Conservation (phyloP, 2,888 invertebrate species). For the Andricus quercusramuli region DNA sequence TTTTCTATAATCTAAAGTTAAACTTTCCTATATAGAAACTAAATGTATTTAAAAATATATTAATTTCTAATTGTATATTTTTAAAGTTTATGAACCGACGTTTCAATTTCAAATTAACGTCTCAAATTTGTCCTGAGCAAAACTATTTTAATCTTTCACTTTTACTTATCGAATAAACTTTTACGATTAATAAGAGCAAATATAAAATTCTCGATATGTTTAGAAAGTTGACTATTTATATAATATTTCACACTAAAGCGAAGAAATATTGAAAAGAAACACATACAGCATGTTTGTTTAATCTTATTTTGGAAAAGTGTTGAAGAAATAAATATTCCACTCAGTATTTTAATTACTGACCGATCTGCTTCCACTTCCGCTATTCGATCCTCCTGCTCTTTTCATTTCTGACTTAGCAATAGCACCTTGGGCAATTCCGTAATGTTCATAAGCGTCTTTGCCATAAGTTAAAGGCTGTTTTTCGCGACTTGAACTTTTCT, state of each 20-base stretch:
- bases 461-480: conserved; percentile 56
- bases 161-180: background rate
- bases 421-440: conserved; percentile 67
- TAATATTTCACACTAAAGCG: background rate
- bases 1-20: background rate
- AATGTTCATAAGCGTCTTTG: conserved; percentile 72
- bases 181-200: background rate
- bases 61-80: too few species aligned
- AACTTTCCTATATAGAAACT: background rate
- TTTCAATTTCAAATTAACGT: background rate
- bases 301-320: background rate
- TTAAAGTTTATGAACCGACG: too few species aligned
- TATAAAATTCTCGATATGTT: background rate
- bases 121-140: background rate
- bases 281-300: background rate
- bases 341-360: conserved; percentile 65
- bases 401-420: conserved; percentile 56
- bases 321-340: background rate
- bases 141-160: background rate
- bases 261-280: background rate
- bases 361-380: conserved; percentile 71
- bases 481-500: conserved; percentile 36
- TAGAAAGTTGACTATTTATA: background rate
- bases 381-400: conserved; percentile 58
- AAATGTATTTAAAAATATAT: too few species aligned